Base-by-base conservation (phyloP, 2,797 vertebrate genomes). In the Mionectes olivaceus region DNA sequence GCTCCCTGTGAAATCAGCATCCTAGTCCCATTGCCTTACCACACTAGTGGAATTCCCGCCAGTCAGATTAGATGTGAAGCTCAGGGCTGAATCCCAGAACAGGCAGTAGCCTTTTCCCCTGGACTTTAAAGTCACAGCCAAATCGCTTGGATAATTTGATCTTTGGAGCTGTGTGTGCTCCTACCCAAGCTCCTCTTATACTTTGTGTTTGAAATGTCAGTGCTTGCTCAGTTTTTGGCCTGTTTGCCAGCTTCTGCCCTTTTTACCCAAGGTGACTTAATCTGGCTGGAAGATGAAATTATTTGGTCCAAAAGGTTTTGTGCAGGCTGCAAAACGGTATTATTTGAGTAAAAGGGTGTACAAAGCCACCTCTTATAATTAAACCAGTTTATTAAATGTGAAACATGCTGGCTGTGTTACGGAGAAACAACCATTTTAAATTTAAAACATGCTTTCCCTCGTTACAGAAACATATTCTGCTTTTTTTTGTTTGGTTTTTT, bases 391-490 rank as follows among this genome's bases (percentile, higher is more conserved):
- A 69, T 39, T 46, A 39, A 16, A 32, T 7, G 44, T 65, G 86
- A 67, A 91, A 44, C 67, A 78, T 5, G 3, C 55, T 53, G 61
- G 39, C 81, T 74, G 41, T 49, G 16, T 64, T 75, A 84, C 0
- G 14, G 39, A 41, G 56, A 94, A 96, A 64, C 7, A 5, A 65
- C 71, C 0, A 71, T 79, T 96, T 94, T 84, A 90, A 69, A 94
- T 90, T 70, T 90, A 59, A 90, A 94, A 83, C 87, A 83, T 37
- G 41, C 37, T 75, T 10, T 85, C 88, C 83, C 90, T 95, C 88
- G 47, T 93, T 76, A 86, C 50, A 96, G 80, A 95, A 96, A 95
- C n/a, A 41, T 55, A 83, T 71, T 96, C 70, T 83, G 83, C 44
- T 13, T 21, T 39, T 61, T 50, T 83, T 63, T 19, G 10, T 22